Base-by-base conservation (phyloP, 2,888 invertebrate genomes). In the Drosophila melanosoma region DNA sequence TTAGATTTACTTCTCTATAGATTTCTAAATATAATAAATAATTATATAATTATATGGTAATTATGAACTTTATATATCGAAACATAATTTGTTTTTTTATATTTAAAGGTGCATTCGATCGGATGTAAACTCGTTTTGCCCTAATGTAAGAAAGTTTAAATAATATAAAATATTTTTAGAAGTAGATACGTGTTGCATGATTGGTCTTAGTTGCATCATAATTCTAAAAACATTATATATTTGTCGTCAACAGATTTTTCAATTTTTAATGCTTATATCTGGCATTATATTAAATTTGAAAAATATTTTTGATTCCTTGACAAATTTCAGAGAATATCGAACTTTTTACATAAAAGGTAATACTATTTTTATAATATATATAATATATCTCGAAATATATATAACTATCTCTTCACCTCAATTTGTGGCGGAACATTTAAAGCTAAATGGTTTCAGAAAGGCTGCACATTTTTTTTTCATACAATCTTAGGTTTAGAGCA, bases 101-200 rank as follows among this genome's bases (percentile, higher is more conserved):
- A 42, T 23, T 57, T 57, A 42, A 57, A 57, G 57, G 57, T 57
- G 29, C 40, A 42, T 57, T 32, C 42, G 33, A 69, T 70, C 51
- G 70, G 71, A 68, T 40, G 48, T 51, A 54, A 68, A 29, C 70
- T 33, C 57, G 38, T 69, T 23, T 57, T 49, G 68, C 70, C 49
- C 70, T 26, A 69, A 70, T 70, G 68, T 68, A 68, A 68, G 68
- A 68, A 1, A 58, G 17, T 35, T 35, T 35, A n/a, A 49, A 42
- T 70, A 32, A 38, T 51, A 40, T 40, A 29, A 29, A n/a, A 26
- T 35, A 23, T 23, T 23, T 15, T 8, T 49, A 68, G 29, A 68
- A 23, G 12, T 38, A 56, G 15, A 57, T 29, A 32, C 10, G 3
- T 23, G 69, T 20, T 66, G 68, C 68, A 68, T 68, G 68, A 51